These are phyloP conservation scores for Neomorphus geoffroyi DNA, from an alignment of 2,797 vertebrate species.

Conservation along the genomic window DNA sequence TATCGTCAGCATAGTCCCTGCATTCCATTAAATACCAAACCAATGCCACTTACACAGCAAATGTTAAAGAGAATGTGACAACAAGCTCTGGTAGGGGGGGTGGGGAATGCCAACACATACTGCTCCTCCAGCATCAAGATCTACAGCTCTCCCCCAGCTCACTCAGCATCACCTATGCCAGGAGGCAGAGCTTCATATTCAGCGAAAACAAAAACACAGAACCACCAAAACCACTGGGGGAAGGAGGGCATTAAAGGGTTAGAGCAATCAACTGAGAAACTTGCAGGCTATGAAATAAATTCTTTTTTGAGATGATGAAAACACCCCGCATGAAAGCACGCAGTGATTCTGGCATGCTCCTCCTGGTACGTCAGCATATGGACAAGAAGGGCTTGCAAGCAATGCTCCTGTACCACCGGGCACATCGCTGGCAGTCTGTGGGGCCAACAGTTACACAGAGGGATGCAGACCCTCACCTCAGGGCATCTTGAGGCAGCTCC, in stretches of 20 bases:
- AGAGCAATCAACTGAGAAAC: not conserved
- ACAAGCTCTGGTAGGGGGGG: accelerated
- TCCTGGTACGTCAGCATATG: not conserved
- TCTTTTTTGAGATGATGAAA: not conserved
- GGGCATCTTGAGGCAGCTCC: not conserved
- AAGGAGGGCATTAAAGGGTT: not conserved
- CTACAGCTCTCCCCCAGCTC: not conserved
- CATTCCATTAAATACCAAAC: not conserved
- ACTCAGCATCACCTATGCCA: not conserved
- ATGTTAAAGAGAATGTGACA: not conserved
- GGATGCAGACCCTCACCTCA: accelerated
- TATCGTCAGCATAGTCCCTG: not conserved
- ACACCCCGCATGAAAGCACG: not conserved
- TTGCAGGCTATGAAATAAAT: not conserved
- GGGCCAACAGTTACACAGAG: not conserved
- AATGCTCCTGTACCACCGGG: not conserved
- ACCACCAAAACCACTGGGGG: not conserved
- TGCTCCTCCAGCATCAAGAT: not conserved
- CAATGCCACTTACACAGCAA: not conserved
- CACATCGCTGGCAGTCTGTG: not conserved
- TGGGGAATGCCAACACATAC: not conserved
- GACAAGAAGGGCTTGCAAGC: not conserved
- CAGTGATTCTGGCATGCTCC: not conserved
- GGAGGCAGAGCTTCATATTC: not conserved
- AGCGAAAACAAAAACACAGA: not conserved